Conservation (phyloP, 2,113 vertebrate genomes). For the Syngnathus scovelli region DNA sequence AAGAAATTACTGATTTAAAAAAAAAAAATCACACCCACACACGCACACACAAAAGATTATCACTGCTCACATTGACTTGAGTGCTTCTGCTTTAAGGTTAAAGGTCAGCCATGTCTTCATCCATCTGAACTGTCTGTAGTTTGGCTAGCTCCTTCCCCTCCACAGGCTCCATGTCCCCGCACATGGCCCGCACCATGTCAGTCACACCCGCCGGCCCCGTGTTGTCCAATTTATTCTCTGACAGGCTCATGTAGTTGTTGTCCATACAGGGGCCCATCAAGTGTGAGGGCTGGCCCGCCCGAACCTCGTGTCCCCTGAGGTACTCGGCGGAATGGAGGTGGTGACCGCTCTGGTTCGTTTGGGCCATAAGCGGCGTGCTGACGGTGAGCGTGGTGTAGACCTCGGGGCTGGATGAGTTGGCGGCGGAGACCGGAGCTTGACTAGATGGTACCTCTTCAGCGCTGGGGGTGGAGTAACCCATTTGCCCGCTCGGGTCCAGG, state of each 20-base stretch:
- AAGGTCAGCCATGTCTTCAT: constrained; percentile 93
- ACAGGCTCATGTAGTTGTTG: constrained; percentile 79
- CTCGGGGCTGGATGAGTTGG: constrained; percentile 79
- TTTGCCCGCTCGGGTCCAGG: constrained; percentile 79
- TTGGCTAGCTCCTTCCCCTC: constrained; percentile 97
- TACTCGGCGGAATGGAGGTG: constrained; percentile 69
- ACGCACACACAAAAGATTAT: constrained; percentile 43
- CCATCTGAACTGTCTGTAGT: constrained; percentile 96
- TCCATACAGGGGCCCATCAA: constrained; percentile 78
- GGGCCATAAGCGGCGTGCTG: constrained; percentile 61
- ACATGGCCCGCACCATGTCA: constrained; percentile 82
- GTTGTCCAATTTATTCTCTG: constrained; percentile 75
- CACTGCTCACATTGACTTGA: constrained; percentile 34
- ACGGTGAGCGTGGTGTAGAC: constrained; percentile 73
- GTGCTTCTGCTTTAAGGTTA: constrained; percentile 62
- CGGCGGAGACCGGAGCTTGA: constrained; percentile 65
- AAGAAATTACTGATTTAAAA: constrained; percentile 57
- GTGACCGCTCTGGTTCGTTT: constrained; percentile 48
- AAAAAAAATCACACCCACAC: constrained; percentile 43
- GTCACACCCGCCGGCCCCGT: constrained; percentile 75
- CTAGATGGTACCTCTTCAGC: constrained; percentile 64
- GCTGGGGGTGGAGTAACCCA: constrained; percentile 76
- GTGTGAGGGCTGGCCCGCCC: constrained; percentile 74
- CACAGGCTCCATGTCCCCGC: constrained; percentile 84
- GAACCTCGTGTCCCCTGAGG: constrained; percentile 71